These are phyloP conservation scores for Lucilia cuprina DNA, from an alignment of 1,140 invertebrate genomes.

Conservation along the genomic window DNA sequence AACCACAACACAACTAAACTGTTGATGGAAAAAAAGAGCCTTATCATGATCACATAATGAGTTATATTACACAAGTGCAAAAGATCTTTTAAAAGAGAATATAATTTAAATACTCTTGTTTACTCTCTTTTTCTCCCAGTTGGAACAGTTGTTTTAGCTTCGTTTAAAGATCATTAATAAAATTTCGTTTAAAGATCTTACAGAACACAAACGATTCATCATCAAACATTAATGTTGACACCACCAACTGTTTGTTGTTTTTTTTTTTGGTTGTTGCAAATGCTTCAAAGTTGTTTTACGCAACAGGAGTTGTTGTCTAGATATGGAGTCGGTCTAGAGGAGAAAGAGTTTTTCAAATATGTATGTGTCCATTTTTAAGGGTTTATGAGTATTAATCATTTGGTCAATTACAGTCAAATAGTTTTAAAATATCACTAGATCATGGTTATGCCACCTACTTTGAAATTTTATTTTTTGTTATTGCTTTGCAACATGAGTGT, in stretches of 20 bases:
- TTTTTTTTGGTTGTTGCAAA: neutral
- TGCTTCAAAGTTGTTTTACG: neutral
- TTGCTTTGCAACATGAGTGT: neutral
- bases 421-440: neutral
- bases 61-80: constrained; percentile 5
- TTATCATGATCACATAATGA: constrained; percentile 2
- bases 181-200: neutral
- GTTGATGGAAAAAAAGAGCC: neutral
- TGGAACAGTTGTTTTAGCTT: neutral
- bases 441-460: neutral
- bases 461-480: neutral
- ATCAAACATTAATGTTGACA: neutral
- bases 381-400: neutral
- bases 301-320: neutral
- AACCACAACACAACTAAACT: neutral
- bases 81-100: too few species aligned
- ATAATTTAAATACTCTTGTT: neutral
- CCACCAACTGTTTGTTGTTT: neutral
- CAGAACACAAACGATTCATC: neutral
- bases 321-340: neutral
- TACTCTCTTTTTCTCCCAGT: neutral
- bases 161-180: neutral
- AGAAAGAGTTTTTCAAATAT: neutral
- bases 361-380: too few species aligned
- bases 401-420: neutral